Conservation (phyloP, 2,888 invertebrate genomes). For the Alsophila aescularia region DNA sequence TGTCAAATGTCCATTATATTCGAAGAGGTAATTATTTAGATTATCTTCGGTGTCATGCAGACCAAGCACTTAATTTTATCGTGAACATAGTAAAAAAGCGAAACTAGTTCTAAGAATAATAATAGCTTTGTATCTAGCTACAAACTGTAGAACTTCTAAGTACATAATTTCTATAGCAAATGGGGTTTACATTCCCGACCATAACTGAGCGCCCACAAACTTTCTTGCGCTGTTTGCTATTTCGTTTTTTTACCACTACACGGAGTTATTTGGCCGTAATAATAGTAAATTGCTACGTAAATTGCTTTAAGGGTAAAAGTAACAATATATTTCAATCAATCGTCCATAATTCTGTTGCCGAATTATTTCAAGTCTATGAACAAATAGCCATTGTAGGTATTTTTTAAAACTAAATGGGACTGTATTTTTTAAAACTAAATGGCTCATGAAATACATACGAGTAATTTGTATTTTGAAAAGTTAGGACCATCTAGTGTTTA, state of each 20-base stretch:
- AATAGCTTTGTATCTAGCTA: too few relatives aligned
- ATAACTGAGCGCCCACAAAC: constrained; percentile 1
- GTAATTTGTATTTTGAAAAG: too few relatives aligned
- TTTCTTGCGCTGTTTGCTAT: constrained; percentile 33
- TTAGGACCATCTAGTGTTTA: too few relatives aligned
- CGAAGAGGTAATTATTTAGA: background rate
- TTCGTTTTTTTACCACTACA: constrained; percentile 46
- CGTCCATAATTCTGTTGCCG: constrained; percentile 24
- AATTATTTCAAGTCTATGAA: constrained; percentile 13
- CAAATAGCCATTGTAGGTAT: background rate
- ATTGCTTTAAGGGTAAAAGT: constrained; percentile 42
- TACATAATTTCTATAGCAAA: too few relatives aligned
- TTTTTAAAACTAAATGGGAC: too few relatives aligned
- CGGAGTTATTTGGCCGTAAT: constrained; percentile 52
- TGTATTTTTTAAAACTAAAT: too few relatives aligned
- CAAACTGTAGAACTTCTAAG: too few relatives aligned
- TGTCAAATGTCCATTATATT: background rate
- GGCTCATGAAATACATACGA: too few relatives aligned
- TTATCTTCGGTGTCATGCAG: background rate
- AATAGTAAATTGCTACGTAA: constrained; percentile 50
- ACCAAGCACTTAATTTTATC: too few relatives aligned
- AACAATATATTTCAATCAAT: constrained; percentile 29
- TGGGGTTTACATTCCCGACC: background rate
- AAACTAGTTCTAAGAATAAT: too few relatives aligned
- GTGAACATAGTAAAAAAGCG: too few relatives aligned